These are phyloP conservation scores for Ligdia adustata DNA, from an alignment of 2,888 invertebrate species.

Conservation along the genomic window DNA sequence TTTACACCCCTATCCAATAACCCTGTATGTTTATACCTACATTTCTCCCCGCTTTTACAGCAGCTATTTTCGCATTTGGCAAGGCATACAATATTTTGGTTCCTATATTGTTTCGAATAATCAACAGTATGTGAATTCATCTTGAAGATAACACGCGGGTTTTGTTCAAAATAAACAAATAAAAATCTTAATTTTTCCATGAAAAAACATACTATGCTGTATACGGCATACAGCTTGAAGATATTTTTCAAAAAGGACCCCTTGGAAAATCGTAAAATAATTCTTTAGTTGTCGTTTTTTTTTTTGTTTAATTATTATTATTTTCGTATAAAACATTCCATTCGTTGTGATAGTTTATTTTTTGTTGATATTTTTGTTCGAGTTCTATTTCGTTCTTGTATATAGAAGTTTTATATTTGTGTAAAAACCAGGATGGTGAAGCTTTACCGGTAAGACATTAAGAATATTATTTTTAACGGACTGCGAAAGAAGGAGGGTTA, in stretches of 20 bases:
- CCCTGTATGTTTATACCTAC: neutral
- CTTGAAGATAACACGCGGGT: slow-evolving; percentile 44
- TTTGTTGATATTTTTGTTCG: slow-evolving; percentile 41
- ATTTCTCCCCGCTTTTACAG: slow-evolving; percentile 16
- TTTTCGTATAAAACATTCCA: slow-evolving; percentile 57
- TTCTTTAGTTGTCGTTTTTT: slow-evolving; percentile 37
- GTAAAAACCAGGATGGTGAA: slow-evolving; percentile 60
- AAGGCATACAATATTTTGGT: slow-evolving; percentile 49
- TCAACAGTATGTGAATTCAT: slow-evolving; percentile 48
- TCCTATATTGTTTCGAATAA: slow-evolving; percentile 41
- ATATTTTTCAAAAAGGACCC: slow-evolving; percentile 62
- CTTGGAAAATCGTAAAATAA: slow-evolving; percentile 47
- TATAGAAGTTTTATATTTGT: slow-evolving; percentile 38
- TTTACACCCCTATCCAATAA: too few relatives aligned
- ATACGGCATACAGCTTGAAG: slow-evolving; percentile 62
- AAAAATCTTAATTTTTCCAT: slow-evolving; percentile 24
- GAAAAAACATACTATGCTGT: slow-evolving; percentile 66
- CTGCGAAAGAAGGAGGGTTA: too few relatives aligned
- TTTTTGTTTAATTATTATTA: slow-evolving; percentile 23
- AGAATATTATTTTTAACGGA: too few relatives aligned
- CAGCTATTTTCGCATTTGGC: slow-evolving; percentile 66
- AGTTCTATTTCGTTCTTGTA: slow-evolving; percentile 43
- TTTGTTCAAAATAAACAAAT: slow-evolving; percentile 33
- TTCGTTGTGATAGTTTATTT: slow-evolving; percentile 56
- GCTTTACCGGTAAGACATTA: slow-evolving; percentile 58